Percentiles rank a stretch among this genome's conserved stretches.
Evolutionary conservation across 2,113 vertebrate genomes (phyloP).

Genomic region (Archilochus colubris): DNA sequence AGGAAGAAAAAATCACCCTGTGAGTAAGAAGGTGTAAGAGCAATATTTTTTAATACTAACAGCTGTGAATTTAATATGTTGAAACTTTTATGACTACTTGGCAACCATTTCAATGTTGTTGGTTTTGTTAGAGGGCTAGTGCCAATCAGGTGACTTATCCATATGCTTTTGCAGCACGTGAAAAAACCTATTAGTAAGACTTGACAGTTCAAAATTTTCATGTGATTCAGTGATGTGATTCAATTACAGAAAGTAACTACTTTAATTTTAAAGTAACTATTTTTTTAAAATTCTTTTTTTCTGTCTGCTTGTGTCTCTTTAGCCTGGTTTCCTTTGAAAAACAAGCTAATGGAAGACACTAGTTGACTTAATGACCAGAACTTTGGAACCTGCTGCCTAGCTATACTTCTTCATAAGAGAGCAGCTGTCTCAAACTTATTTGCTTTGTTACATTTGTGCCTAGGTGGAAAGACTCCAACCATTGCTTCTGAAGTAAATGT

Average conservation of each 20-base stretch:
- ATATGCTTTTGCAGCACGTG: background rate
- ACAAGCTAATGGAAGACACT: background rate
- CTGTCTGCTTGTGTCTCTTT: background rate
- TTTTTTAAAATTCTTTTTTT: background rate
- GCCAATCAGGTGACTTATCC: background rate
- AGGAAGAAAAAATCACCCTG: background rate
- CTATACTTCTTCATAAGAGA: background rate
- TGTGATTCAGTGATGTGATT: background rate
- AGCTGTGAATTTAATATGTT: accelerated
- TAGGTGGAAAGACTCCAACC: background rate
- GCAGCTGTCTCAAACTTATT: background rate
- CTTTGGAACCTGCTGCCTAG: background rate
- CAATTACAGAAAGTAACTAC: background rate
- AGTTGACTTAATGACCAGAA: background rate
- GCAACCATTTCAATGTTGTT: background rate
- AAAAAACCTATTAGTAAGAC: background rate
- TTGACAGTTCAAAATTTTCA: background rate
- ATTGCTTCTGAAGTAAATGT: background rate
- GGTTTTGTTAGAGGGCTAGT: background rate
- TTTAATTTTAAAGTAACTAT: background rate
- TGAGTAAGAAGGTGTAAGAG: background rate
- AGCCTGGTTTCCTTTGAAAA: background rate
- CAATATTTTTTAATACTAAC: background rate
- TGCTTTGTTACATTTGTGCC: background rate
- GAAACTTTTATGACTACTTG: background rate